A percentile compares a stretch with the other conserved stretches of the same genome.
Evolutionary conservation across 92 coral and sea anemone genomes (phyloP).

Genomic region (Montipora capitata): DNA sequence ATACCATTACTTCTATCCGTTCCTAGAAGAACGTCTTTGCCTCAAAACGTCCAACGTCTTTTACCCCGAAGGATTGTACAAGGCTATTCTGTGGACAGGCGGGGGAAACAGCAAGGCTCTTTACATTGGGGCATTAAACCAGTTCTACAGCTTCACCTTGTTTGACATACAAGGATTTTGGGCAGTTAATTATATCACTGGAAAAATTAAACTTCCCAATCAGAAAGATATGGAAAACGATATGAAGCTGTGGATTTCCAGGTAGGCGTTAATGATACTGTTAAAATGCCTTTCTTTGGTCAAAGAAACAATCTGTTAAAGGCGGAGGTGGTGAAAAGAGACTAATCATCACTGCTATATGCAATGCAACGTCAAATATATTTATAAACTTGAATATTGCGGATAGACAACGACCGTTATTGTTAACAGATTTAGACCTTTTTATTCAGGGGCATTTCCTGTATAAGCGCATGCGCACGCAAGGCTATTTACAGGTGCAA

Average conservation of each 20-base stretch:
- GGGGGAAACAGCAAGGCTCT: slow-evolving; percentile 72
- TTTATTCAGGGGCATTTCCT: no score
- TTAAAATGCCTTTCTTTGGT: no score
- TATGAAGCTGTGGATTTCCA: slow-evolving; percentile 51
- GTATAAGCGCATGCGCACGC: no score
- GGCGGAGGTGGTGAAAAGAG: no score
- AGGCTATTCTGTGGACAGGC: slow-evolving; percentile 41
- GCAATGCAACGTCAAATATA: no score
- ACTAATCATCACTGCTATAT: no score
- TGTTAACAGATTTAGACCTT: no score
- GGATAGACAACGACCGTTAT: no score
- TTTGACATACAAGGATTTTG: slow-evolving; percentile 78
- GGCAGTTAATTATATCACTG: slow-evolving; percentile 64
- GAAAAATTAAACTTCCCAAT: slow-evolving; percentile 61
- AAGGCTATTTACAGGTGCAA: no score
- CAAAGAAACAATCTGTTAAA: neutral
- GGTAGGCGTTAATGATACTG: slow-evolving; percentile 20
- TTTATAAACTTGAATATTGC: no score
- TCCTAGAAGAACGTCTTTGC: slow-evolving; percentile 64
- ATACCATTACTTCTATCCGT: slow-evolving; percentile 60
- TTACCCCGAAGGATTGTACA: slow-evolving; percentile 68
- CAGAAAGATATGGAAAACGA: slow-evolving; percentile 63
- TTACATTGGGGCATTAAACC: slow-evolving; percentile 51
- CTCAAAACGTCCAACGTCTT: slow-evolving; percentile 43
- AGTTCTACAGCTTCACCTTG: slow-evolving; percentile 69